Percentiles rank a stretch among this genome's conserved stretches.
Evolutionary conservation across 2,888 invertebrate species (phyloP).

Genomic region (Pyrrhosoma nymphula): DNA sequence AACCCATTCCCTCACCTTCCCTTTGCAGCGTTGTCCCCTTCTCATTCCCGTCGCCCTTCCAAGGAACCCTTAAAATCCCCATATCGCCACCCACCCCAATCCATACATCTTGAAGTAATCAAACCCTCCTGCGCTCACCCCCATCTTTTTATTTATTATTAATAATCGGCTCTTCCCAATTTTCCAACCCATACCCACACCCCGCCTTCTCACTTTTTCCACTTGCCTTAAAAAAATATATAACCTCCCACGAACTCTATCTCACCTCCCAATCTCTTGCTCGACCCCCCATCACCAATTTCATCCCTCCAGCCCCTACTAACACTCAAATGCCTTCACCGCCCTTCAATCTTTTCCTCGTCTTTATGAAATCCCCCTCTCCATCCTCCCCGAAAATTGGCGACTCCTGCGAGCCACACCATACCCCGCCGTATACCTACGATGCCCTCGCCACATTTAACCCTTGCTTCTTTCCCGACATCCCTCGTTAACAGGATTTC

Average conservation of each 20-base stretch:
- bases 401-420: not conserved
- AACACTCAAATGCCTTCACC: not conserved
- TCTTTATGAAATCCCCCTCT: not conserved
- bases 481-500: not conserved
- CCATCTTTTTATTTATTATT: constrained; percentile 64
- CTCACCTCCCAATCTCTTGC: constrained; percentile 6
- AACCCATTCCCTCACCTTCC: not conserved
- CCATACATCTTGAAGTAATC: constrained; percentile 55
- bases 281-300: not conserved
- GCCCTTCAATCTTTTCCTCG: not conserved
- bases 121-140: constrained; percentile 19
- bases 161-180: constrained; percentile 63
- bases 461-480: not conserved
- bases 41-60: not conserved
- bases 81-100: not conserved
- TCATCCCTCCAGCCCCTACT: constrained; percentile 23
- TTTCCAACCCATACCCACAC: not conserved
- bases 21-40: not conserved
- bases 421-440: not conserved
- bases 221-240: not conserved
- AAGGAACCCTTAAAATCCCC: not conserved
- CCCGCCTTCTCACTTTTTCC: constrained; percentile 8
- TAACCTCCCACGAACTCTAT: not conserved
- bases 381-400: not conserved
- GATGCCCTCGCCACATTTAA: constrained; percentile 28